Base-by-base conservation (phyloP, 1,140 invertebrate genomes). In the Cotesia chilonis region DNA sequence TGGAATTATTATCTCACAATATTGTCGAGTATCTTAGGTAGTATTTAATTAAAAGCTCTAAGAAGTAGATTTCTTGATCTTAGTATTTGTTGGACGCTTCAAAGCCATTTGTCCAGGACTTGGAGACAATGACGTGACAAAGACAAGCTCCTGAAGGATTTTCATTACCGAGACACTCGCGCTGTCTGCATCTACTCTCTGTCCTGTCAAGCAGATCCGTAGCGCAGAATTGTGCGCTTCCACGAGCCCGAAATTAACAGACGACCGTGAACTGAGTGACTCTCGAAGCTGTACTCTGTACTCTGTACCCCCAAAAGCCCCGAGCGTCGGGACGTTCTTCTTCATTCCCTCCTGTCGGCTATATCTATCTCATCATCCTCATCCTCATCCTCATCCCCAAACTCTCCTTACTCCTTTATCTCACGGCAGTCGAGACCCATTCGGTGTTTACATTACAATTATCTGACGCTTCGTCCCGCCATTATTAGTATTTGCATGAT, bases 401-500 rank as follows among this genome's bases (percentile, higher is more conserved):
- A 57, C 41, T 63, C 64, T 60, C 59, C 64, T 41, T 54, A 28
- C n/a, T 68, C 51, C 28, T 17, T 68, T 63, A 28, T 66, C 20
- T 20, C 54, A 37, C 37, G 65, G 66, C 60, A 65, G 41, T 55
- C 74, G 59, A 47, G 68, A 74, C 37, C 72, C 57, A 65, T 77
- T 78, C 67, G 73, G 71, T 82, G 81, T 82, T 82, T 82, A 82
- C 81, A 82, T 81, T 81, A 79, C 80, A 82, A 82, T 82, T 82
- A 82, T 78, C 78, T 75, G 73, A 79, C 76, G 78, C 77, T 76
- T 80, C 76, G 76, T 69, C 73, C 64, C 76, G 74, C 76, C 79
- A 78, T 82, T 81, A 82, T 82, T 82, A 82, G 76, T 82, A 81
- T 82, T 82, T 81, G 77, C 78, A 81, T 82, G 75, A 82, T 82